A percentile compares a stretch with the other conserved stretches of the same genome.
Conservation (phyloP, 2,888 invertebrate species). For the Diaperis boleti region DNA sequence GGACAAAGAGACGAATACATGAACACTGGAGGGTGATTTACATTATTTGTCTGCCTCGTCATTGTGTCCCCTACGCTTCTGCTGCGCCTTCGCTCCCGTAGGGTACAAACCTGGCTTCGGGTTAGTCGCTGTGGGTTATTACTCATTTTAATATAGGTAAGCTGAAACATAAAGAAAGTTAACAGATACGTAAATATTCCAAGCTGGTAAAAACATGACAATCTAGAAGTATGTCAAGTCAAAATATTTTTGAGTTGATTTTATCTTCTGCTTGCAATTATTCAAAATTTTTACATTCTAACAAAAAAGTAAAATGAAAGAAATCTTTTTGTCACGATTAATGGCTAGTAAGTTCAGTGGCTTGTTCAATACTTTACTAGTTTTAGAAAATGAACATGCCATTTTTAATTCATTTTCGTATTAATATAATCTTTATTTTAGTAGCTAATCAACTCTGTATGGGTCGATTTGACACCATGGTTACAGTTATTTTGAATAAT, state of each 20-base stretch:
- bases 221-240: too few species aligned
- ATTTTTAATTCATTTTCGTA: too few species aligned
- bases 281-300: slow-evolving; percentile 17
- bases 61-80: slow-evolving; percentile 13
- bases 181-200: slow-evolving; percentile 13
- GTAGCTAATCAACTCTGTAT: too few species aligned
- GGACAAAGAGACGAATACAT: slow-evolving; percentile 6
- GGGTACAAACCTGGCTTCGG: slow-evolving; percentile 17
- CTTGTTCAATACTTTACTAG: background rate
- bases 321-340: slow-evolving; percentile 1
- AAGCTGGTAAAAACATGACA: slow-evolving; percentile 14
- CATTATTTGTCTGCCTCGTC: slow-evolving; percentile 15
- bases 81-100: slow-evolving; percentile 4
- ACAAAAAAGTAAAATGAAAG: slow-evolving; percentile 14
- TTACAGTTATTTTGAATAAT: too few species aligned
- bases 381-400: too few species aligned
- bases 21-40: slow-evolving; percentile 13
- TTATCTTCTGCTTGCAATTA: too few species aligned
- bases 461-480: background rate
- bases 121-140: slow-evolving; percentile 8
- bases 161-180: slow-evolving; percentile 6
- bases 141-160: slow-evolving; percentile 2
- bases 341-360: background rate
- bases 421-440: too few species aligned
- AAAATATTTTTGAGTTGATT: too few species aligned